Conservation (phyloP, 2,888 invertebrate genomes). For the Pseudococcus longispinus region DNA sequence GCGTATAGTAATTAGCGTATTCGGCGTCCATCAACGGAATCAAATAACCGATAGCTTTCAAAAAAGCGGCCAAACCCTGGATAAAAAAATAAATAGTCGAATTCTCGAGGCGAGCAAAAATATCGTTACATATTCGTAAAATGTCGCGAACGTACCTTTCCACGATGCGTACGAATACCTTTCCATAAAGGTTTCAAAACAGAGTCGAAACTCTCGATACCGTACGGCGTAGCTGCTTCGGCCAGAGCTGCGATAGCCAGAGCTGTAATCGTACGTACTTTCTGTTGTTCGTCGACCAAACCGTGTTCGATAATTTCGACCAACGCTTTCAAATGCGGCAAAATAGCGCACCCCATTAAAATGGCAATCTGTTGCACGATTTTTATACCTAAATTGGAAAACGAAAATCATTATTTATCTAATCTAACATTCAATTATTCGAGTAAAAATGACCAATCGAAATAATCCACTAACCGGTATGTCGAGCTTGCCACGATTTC, state of each 20-base stretch:
- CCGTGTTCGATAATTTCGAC: constrained; percentile 99
- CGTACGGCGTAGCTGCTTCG: constrained; percentile 98
- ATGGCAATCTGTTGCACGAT: constrained; percentile 99
- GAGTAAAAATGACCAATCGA: not conserved
- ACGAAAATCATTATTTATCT: not conserved
- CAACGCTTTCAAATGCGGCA: constrained; percentile 95
- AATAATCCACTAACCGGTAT: constrained; percentile 59
- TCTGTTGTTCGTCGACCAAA: constrained; percentile 97
- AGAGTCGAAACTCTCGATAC: constrained; percentile 99
- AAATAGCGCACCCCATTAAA: constrained; percentile 98
- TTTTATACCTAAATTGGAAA: constrained; percentile 83
- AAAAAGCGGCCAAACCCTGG: constrained; percentile 96
- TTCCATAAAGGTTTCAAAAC: constrained; percentile 99
- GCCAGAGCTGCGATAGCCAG: constrained; percentile 97
- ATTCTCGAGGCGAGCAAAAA: not conserved
- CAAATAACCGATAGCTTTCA: constrained; percentile 98
- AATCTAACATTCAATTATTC: not conserved
- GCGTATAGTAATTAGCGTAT: constrained; percentile 98
- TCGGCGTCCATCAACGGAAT: constrained; percentile 99
- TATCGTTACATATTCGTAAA: not conserved
- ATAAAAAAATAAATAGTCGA: constrained; percentile 55
- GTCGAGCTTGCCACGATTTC: constrained; percentile 97
- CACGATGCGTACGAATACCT: constrained; percentile 74
- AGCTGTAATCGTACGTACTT: constrained; percentile 98
- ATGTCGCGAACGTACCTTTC: constrained; percentile 65